phyloP scores from a whole-genome alignment of 2,113 vertebrate species.

The Clarias gariepinus region DNA sequence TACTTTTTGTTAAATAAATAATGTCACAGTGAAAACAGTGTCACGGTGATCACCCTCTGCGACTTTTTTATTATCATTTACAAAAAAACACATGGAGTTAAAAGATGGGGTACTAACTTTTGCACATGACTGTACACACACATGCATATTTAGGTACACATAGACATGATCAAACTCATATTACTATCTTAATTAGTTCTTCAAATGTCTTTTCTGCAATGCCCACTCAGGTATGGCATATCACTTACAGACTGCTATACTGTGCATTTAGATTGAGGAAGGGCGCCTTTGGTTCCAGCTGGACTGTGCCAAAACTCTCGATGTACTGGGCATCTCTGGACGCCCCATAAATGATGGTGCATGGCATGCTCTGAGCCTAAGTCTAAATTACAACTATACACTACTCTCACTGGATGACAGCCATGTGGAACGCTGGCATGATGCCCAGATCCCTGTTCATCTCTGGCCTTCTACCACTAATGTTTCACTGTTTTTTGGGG shows the following conservation, averaged over 20 bases:
- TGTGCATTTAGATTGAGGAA: slow-evolving; percentile 79
- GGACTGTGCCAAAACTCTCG: slow-evolving; percentile 89
- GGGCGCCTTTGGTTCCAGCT: slow-evolving; percentile 95
- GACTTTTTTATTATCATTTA: too few relatives aligned
- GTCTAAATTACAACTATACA: slow-evolving; percentile 91
- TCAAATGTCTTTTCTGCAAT: background rate
- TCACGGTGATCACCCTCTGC: too few relatives aligned
- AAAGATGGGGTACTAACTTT: too few relatives aligned
- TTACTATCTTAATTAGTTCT: background rate
- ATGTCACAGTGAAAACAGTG: too few relatives aligned
- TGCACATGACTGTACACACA: too few relatives aligned
- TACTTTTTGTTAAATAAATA: too few relatives aligned
- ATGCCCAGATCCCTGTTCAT: slow-evolving; percentile 79
- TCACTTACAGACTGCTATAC: background rate
- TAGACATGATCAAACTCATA: too few relatives aligned
- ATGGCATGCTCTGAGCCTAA: slow-evolving; percentile 91
- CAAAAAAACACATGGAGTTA: too few relatives aligned
- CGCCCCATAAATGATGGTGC: slow-evolving; percentile 87
- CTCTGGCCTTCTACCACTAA: slow-evolving; percentile 85
- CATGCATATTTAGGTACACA: too few relatives aligned
- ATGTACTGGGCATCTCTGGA: slow-evolving; percentile 91
- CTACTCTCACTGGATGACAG: slow-evolving; percentile 91
- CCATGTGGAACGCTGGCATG: slow-evolving; percentile 87
- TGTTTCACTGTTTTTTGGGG: slow-evolving; percentile 88
- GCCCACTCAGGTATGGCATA: background rate